Evolutionary conservation across 2,113 vertebrate genomes (phyloP), one percentile per base, ranked within the genome.

Genomic region (Pachyramphus minor): DNA sequence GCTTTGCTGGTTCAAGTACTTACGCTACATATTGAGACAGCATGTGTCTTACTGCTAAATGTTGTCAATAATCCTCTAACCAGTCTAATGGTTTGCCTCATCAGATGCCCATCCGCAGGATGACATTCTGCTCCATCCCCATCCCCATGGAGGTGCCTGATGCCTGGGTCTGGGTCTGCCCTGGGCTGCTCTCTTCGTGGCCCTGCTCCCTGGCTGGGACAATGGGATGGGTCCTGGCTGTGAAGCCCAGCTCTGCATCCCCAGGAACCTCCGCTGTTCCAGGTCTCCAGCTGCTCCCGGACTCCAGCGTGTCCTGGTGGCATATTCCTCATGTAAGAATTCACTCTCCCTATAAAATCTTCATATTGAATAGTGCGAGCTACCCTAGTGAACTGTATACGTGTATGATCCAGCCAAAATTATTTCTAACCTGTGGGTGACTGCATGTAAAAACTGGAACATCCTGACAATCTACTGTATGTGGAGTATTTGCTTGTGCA

Each of bases 61-160:
- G 25, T 8, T 25, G 22, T 17, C 50, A 73, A 19, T 5, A 62
- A 23, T 33, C 41, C 21, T 83, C 39, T 64, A 30, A 39, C 5
- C 5, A 37, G 22, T 22, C 11, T 8, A 30, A n/a, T 14, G 8
- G 21, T 49, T 50, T 22, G 45, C 35, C 19, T 44, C 41, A n/a
- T 23, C 1, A 3, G 28, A 20, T 5, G 18, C 19, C 4, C 6
- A 22, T 5, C 13, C 35, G 39, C 1, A 4, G 71, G 24, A 13
- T 3, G 2, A 47, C 17, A 49, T 6, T 31, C 45, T 44, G 45
- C 14, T 24, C 16, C 20, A 41, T 37, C 9, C 5, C 25, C 23
- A 52, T 37, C 9, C 7, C 28, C 27, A 37, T 4, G 27, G 56
- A 31, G 20, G n/a, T 14, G 35, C 24, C n/a, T 21, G 15, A 37